Evolutionary conservation across 2,113 vertebrate species (phyloP).

Genomic region (Empidonax alnorum): DNA sequence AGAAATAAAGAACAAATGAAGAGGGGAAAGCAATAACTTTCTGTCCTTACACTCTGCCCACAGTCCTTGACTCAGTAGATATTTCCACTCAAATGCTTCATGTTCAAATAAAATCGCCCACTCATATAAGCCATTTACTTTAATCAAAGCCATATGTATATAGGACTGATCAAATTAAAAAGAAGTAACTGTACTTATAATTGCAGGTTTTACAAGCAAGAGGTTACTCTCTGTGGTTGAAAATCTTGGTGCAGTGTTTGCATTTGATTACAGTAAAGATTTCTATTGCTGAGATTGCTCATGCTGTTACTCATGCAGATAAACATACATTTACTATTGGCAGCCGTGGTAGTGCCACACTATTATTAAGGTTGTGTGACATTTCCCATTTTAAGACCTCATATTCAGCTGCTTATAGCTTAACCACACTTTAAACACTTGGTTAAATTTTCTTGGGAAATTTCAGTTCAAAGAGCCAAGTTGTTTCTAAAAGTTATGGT

Average conservation of each 20-base stretch:
- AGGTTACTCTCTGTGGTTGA: slow-evolving; percentile 23
- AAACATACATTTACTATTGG: slow-evolving; percentile 19
- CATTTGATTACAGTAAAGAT: slow-evolving; percentile 26
- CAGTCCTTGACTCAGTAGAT: background rate
- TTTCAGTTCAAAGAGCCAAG: background rate
- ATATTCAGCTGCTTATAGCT: slow-evolving; percentile 22
- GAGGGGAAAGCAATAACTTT: background rate
- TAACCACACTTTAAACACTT: slow-evolving; percentile 28
- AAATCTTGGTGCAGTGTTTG: background rate
- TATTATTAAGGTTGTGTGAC: slow-evolving; percentile 25
- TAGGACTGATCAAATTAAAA: slow-evolving; percentile 37
- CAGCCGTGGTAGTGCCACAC: background rate
- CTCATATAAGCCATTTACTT: background rate
- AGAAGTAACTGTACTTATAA: slow-evolving; percentile 33
- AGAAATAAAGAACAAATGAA: background rate
- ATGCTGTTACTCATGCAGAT: slow-evolving; percentile 22
- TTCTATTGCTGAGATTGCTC: slow-evolving; percentile 34
- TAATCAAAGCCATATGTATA: slow-evolving; percentile 48
- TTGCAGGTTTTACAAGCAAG: slow-evolving; percentile 13
- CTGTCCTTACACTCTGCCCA: background rate
- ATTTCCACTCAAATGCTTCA: background rate
- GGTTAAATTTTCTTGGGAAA: slow-evolving; percentile 10
- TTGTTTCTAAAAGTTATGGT: background rate
- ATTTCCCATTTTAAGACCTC: slow-evolving; percentile 42
- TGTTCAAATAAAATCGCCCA: background rate